Base-by-base conservation (phyloP, 2,797 vertebrate species). In the Lagorchestes hirsutus region DNA sequence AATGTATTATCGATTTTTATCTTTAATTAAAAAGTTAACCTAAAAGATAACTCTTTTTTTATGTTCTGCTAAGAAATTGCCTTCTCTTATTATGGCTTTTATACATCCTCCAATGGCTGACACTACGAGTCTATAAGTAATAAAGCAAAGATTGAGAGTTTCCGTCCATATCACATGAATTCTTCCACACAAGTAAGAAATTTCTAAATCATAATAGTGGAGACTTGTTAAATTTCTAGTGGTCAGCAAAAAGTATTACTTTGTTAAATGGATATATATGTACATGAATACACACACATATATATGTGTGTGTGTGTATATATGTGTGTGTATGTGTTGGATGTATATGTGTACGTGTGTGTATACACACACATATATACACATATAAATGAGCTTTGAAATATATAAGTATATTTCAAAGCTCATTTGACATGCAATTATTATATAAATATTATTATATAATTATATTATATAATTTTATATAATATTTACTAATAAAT, bases 11-110 rank as follows among this genome's bases (percentile, higher is more conserved):
- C n/a, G 0, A 40, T n/a, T 74, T 92, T 57, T 94, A 14, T 87
- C 93, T 57, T 46, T 13, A 16, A 74, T 57, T 62, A 54, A 95
- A 9, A 92, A 31, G 34, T 92, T 95, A 92, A 50, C 57, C 50
- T 18, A 90, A 90, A 12, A 9, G 3, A 5, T 28, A 90, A 90
- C 5, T 1, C 67, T 57, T 93, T 59, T 57, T 57, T 57, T 24
- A 31, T 28, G 6, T 54, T 46, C 34, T 29, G 50, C 91, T 93
- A 62, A 56, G 16, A 55, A 28, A 3, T 10, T 96, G 31, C 18
- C 93, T 56, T 87, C 14, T 9, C 9, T 74, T 27, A 6, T 91
- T 9, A 28, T 57, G 4, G 0, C 67, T 91, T 52, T 55, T 67
- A 28, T 0, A 92, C 29, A 14, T 0, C 91, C 13, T 91, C 95